Base-by-base conservation (phyloP, 2,797 vertebrate genomes). In the Peromyscus attwateri region DNA sequence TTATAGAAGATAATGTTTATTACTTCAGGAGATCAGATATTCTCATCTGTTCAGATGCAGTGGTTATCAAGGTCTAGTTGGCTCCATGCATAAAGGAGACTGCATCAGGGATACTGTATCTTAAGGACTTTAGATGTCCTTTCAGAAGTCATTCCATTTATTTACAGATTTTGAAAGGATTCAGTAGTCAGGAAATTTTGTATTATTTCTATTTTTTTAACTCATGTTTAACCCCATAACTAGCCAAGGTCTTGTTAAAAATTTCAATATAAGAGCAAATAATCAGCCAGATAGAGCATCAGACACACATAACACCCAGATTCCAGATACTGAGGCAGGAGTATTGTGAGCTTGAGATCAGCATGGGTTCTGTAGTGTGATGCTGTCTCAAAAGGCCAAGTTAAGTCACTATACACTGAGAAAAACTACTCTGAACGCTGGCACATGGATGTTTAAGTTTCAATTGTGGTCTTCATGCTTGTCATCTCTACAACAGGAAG, bases 91-190 rank as follows among this genome's bases (percentile, higher is more conserved):
- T 40, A 57, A 55, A 11, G 21, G 25, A 27, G 70, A 2, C 49
- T 25, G 5, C 34, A 13, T 27, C 57, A 29, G 37, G 7, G 40
- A 40, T 76, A 1, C 73, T 94, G 29, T 57, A 95, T 89, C 60
- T 62, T 1, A 25, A 83, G 13, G 94, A 66, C 76, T 97, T 81
- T 91, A 29, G 34, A 88, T 71, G 31, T 91, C 68, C 89, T 49
- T 95, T 77, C 7, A 21, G 49, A 37, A 60, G 17, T 49, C 8
- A 80, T 13, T 71, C 23, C n/a, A 11, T 83, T 37, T 89, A 31
- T 55, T 95, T 68, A 80, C 88, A 92, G n/a, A 90, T 68, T 66
- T 93, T 90, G 93, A 37, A 92, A 91, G 27, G 13, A 82, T 96
- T 19, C 31, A 57, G 0, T 87, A 93, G 34, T 95, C 34, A 31